phyloP scores from a whole-genome alignment of 2,797 vertebrate species.

The Eospalax fontanierii region DNA sequence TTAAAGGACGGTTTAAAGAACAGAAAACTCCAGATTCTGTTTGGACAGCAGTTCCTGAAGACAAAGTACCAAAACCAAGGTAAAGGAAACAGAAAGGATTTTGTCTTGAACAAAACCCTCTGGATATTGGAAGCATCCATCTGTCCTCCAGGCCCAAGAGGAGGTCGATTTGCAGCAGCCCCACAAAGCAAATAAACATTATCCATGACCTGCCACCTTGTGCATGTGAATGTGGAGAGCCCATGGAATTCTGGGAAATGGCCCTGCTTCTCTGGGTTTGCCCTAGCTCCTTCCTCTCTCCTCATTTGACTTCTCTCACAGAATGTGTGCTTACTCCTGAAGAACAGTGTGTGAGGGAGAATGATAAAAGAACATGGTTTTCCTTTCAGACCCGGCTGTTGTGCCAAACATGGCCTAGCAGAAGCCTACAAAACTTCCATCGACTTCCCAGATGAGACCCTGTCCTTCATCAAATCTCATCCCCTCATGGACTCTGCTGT shows the following conservation, averaged over 20 bases:
- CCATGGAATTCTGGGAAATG: background rate
- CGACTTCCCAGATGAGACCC: constrained; percentile 98
- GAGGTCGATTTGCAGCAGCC: too few species aligned
- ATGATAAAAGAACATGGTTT: constrained; percentile 75
- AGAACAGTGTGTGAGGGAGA: background rate
- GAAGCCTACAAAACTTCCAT: constrained; percentile 96
- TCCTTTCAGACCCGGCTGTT: constrained; percentile 96
- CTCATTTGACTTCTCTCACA: constrained; percentile 31
- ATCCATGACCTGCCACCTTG: background rate
- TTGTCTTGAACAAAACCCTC: background rate
- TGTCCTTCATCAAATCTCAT: constrained; percentile 99
- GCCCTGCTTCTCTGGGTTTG: background rate
- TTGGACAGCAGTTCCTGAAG: constrained; percentile 98
- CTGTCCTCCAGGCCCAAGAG: background rate
- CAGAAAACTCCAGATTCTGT: constrained; percentile 98
- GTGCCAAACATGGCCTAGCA: constrained; percentile 95
- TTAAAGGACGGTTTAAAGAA: constrained; percentile 98
- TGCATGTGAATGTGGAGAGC: too few species aligned
- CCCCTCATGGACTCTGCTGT: constrained; percentile 98
- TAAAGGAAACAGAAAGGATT: constrained; percentile 84
- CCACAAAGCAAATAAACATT: background rate
- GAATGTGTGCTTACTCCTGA: background rate
- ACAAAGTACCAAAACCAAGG: constrained; percentile 98
- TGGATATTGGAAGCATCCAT: background rate
- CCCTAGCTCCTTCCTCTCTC: background rate